phyloP scores from a whole-genome alignment of 2,113 vertebrate genomes.

The Phaethornis superciliosus region DNA sequence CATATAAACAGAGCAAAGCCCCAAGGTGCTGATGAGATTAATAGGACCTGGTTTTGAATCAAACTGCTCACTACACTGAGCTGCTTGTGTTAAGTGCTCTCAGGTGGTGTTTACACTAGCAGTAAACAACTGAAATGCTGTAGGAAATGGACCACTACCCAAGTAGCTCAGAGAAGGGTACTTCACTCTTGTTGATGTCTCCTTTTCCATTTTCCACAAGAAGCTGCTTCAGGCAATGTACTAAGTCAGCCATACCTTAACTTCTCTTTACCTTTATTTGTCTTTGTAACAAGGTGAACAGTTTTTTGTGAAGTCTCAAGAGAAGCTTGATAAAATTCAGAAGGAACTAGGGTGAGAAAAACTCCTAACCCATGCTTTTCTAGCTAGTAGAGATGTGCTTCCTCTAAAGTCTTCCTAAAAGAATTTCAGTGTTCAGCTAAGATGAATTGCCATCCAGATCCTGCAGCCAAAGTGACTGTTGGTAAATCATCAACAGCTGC shows the following conservation, averaged over 20 bases:
- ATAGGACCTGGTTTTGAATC: slow-evolving; percentile 63
- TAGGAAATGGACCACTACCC: slow-evolving; percentile 18
- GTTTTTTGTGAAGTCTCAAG: background rate
- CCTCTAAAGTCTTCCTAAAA: background rate
- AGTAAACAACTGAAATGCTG: slow-evolving; percentile 23
- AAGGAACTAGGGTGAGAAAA: background rate
- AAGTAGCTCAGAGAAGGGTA: background rate
- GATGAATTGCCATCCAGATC: background rate
- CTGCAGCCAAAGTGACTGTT: background rate
- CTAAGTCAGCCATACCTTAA: background rate
- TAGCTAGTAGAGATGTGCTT: background rate
- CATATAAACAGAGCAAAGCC: slow-evolving; percentile 56
- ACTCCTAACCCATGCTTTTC: background rate
- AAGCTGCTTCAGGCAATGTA: background rate
- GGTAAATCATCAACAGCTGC: background rate
- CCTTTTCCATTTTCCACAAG: background rate
- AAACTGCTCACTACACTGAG: slow-evolving; percentile 57
- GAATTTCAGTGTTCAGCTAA: background rate
- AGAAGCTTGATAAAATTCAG: background rate
- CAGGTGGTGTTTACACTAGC: slow-evolving; percentile 51
- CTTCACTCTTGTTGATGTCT: background rate
- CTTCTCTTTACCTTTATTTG: background rate
- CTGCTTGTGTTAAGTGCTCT: slow-evolving; percentile 46
- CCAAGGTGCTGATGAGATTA: slow-evolving; percentile 63
- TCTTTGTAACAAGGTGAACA: background rate